phyloP scores from a whole-genome alignment of 2,888 invertebrate genomes.

The Nomada hirtipes region DNA sequence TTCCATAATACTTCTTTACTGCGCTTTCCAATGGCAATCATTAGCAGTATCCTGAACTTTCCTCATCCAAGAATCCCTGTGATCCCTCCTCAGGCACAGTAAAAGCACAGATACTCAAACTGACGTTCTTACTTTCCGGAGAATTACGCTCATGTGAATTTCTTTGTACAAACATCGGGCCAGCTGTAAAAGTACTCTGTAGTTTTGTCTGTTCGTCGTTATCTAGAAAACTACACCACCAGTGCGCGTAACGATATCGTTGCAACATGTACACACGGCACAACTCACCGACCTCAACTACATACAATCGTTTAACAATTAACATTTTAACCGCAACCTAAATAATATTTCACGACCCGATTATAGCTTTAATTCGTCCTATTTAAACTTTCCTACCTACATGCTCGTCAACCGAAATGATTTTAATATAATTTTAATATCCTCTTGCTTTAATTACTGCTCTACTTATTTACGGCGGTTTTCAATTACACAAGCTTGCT shows the following conservation, averaged over 20 bases:
- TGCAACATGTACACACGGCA: not conserved
- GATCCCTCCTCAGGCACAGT: constrained; percentile 18
- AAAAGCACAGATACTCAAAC: not conserved
- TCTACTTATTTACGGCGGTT: no score
- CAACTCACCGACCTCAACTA: not conserved
- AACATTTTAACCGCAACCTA: not conserved
- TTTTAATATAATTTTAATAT: no score
- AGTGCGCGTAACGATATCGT: constrained; percentile 39
- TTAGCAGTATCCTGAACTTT: not conserved
- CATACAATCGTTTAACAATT: not conserved
- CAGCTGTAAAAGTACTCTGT: constrained; percentile 32
- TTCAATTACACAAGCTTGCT: no score
- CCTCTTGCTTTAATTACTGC: no score
- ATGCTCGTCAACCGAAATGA: no score
- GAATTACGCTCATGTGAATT: constrained; percentile 77
- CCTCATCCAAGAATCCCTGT: not conserved
- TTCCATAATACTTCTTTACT: not conserved
- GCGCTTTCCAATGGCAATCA: not conserved
- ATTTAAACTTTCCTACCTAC: no score
- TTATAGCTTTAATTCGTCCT: not conserved
- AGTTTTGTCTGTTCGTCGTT: constrained; percentile 53
- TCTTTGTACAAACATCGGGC: constrained; percentile 66
- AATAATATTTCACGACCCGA: not conserved
- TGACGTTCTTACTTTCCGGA: constrained; percentile 72
- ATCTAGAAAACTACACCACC: constrained; percentile 37